These are phyloP conservation scores for Metopia argyrocephala DNA, from an alignment of 2,888 invertebrate species.

Conservation along the genomic window DNA sequence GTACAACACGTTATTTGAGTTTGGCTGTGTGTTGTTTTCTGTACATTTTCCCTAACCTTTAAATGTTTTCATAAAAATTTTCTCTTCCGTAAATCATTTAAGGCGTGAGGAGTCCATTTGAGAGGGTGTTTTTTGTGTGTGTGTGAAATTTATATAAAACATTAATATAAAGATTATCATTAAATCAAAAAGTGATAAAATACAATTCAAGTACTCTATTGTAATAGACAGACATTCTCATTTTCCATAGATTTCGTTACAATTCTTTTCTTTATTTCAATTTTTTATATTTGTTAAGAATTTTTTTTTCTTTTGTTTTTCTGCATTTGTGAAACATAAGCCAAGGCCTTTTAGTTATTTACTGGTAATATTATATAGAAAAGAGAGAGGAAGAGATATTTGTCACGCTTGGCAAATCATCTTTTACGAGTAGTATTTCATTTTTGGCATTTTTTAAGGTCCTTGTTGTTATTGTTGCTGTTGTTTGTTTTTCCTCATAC, in stretches of 20 bases:
- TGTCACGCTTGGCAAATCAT: constrained; percentile 60
- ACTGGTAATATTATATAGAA: constrained; percentile 5
- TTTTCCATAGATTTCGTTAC: constrained; percentile 22
- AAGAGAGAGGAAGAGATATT: no score
- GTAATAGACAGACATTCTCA: constrained; percentile 38
- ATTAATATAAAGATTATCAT: constrained; percentile 52
- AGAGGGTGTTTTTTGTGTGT: no score
- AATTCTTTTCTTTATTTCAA: neutral
- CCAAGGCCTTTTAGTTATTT: constrained; percentile 25
- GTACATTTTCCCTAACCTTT: no score
- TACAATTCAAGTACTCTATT: constrained; percentile 37
- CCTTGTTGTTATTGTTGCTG: neutral
- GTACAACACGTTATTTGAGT: no score
- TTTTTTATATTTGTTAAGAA: neutral
- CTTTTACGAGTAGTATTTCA: constrained; percentile 45
- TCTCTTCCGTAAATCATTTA: no score
- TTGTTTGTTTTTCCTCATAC: neutral
- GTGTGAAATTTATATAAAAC: neutral
- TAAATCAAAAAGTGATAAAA: constrained; percentile 56
- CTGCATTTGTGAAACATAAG: neutral
- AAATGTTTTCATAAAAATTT: no score
- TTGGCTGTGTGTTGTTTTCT: no score
- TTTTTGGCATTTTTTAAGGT: constrained; percentile 10
- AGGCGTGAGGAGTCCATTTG: no score
- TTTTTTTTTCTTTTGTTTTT: neutral